A percentile compares a stretch with the other conserved stretches of the same genome.
Evolutionary conservation across 2,113 vertebrate species (phyloP).

Genomic region (Amblyornis subalaris): DNA sequence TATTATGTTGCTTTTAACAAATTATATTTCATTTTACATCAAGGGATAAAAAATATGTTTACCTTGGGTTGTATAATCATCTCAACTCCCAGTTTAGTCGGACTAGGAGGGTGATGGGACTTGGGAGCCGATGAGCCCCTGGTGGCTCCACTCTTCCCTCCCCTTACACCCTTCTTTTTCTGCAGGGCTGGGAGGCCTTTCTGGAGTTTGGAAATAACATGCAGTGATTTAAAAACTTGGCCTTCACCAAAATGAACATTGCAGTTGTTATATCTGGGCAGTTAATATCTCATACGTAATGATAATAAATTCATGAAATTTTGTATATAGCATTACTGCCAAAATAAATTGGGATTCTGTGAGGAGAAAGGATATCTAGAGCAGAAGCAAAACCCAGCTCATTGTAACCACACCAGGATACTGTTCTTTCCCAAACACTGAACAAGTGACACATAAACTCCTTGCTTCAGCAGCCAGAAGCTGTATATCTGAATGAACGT

Average conservation of each 20-base stretch:
- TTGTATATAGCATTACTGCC: not conserved
- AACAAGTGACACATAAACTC: not conserved
- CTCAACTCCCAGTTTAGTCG: not conserved
- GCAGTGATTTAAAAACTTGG: not conserved
- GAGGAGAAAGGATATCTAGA: not conserved
- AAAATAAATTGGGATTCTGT: not conserved
- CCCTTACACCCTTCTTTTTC: not conserved
- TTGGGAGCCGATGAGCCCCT: accelerated
- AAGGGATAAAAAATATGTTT: not conserved
- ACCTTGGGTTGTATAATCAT: not conserved
- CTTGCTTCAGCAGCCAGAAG: not conserved
- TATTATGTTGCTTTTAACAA: not conserved
- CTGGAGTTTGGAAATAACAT: not conserved
- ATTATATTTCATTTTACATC: not conserved
- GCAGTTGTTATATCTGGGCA: not conserved
- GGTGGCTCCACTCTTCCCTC: accelerated
- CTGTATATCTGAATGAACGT: not conserved
- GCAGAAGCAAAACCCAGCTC: not conserved
- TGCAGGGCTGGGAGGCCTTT: not conserved
- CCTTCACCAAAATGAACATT: not conserved
- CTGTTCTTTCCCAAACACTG: not conserved
- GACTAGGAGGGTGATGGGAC: not conserved
- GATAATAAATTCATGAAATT: not conserved
- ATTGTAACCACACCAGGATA: not conserved
- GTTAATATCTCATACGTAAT: not conserved